Conservation (phyloP, 37 sponge, comb jelly and placozoan species). For the Mnemiopsis leidyi region DNA sequence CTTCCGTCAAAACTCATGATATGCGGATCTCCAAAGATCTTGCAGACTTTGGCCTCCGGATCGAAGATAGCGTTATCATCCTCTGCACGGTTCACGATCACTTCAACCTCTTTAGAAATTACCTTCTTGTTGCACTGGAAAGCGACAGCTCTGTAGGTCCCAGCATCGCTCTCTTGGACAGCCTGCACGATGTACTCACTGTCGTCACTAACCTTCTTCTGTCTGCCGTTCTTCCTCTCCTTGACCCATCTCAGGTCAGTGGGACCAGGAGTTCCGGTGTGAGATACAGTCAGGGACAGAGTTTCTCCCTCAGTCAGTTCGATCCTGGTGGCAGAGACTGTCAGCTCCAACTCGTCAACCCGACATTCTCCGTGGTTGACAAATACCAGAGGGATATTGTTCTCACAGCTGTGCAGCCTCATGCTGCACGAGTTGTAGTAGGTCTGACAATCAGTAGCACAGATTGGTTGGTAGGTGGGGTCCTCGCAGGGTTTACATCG, state of each 20-base stretch:
- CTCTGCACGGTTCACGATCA: background rate
- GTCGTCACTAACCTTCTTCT: background rate
- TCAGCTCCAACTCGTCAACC: background rate
- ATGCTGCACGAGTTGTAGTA: constrained; percentile 52
- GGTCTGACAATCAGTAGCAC: constrained; percentile 53
- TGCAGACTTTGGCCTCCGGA: background rate
- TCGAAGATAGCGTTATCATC: background rate
- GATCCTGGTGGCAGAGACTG: background rate
- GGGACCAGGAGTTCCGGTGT: background rate
- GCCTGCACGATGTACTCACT: background rate
- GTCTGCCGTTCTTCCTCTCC: background rate
- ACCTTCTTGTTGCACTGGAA: background rate
- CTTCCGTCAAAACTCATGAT: constrained; percentile 3
- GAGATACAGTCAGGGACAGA: background rate
- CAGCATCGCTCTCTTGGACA: background rate
- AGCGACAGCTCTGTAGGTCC: background rate
- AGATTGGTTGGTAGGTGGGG: constrained; percentile 54
- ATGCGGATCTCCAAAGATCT: constrained; percentile 40
- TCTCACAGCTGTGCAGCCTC: background rate
- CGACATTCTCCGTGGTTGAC: background rate
- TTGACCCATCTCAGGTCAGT: background rate
- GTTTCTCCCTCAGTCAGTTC: background rate
- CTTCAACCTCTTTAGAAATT: background rate
- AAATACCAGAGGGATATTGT: background rate
- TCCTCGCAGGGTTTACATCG: background rate